These are phyloP conservation scores for Cyrtorhinus lividipennis DNA, from an alignment of 1,140 invertebrate species.

Conservation along the genomic window DNA sequence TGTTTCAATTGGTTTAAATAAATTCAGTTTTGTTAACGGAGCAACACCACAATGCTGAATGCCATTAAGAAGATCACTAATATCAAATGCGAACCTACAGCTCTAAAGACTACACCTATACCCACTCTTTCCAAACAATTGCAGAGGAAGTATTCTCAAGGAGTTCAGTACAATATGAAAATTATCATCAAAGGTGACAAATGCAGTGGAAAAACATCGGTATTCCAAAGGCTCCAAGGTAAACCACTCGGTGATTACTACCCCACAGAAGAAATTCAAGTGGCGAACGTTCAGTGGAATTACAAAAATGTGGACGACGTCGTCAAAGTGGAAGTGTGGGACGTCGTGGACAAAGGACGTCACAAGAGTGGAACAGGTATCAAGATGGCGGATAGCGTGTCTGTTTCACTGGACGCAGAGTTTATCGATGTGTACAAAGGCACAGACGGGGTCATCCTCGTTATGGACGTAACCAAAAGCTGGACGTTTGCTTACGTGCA, in stretches of 20 bases:
- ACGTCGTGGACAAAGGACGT: conserved; percentile 86
- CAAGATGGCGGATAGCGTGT: conserved; percentile 50
- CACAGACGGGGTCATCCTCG: conserved; percentile 80
- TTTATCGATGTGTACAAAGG: conserved; percentile 95
- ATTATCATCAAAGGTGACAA: conserved; percentile 91
- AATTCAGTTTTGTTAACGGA: no score
- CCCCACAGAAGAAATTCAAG: conserved; percentile 91
- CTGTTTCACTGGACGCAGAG: conserved; percentile 79
- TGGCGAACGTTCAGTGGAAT: conserved; percentile 92
- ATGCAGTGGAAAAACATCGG: conserved; percentile 89
- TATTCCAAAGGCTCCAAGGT: conserved; percentile 83
- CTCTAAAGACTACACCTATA: no score
- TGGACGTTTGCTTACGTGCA: conserved; percentile 96
- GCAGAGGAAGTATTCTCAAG: background rate
- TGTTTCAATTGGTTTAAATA: no score
- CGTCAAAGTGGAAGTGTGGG: conserved; percentile 97
- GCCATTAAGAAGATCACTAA: no score
- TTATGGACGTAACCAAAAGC: conserved; percentile 88
- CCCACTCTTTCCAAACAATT: background rate
- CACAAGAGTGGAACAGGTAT: conserved; percentile 56
- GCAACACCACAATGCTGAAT: no score
- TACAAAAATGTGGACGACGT: conserved; percentile 95
- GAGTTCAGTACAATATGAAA: conserved; percentile 46
- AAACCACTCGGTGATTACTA: conserved; percentile 72
- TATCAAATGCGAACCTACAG: no score